Percentiles rank a stretch among this genome's conserved stretches.
Conservation (phyloP, 2,113 vertebrate species). For the Erythrocercus mccallii region DNA sequence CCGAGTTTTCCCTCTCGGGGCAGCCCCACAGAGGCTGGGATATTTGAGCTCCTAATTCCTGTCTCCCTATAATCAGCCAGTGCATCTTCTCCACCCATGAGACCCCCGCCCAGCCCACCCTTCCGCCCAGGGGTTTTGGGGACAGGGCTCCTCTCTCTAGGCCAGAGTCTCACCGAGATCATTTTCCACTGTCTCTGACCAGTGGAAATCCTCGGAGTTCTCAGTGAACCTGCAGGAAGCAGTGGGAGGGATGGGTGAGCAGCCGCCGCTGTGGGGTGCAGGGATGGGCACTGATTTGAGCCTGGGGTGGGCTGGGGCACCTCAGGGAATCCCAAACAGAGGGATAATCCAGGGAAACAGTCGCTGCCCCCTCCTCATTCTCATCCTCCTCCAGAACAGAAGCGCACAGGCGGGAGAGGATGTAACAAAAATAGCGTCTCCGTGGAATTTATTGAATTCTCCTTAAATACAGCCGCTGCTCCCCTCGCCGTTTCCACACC, state of each 20-base stretch:
- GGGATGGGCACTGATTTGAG: neutral
- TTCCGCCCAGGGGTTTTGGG: rapidly evolving
- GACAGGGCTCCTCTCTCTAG: neutral
- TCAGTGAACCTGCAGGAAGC: neutral
- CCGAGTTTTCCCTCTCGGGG: neutral
- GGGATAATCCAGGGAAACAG: neutral
- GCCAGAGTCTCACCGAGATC: neutral
- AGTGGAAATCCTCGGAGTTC: neutral
- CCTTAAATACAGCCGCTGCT: neutral
- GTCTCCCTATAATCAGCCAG: neutral
- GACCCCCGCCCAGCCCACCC: rapidly evolving
- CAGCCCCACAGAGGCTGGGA: neutral
- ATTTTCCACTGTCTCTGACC: rapidly evolving
- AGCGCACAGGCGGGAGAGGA: neutral
- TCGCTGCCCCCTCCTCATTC: neutral
- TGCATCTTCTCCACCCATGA: rapidly evolving
- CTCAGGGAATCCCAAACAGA: neutral
- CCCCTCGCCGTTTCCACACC: neutral
- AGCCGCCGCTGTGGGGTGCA: too few species aligned
- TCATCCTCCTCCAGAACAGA: constrained; percentile 10
- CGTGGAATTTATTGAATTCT: constrained; percentile 44
- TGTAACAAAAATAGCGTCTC: constrained; percentile 56
- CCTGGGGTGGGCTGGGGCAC: neutral
- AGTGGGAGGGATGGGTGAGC: rapidly evolving
- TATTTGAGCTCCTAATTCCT: neutral